Evolutionary conservation across 1,140 invertebrate genomes (phyloP).

Genomic region (Rhagoletis pomonella): DNA sequence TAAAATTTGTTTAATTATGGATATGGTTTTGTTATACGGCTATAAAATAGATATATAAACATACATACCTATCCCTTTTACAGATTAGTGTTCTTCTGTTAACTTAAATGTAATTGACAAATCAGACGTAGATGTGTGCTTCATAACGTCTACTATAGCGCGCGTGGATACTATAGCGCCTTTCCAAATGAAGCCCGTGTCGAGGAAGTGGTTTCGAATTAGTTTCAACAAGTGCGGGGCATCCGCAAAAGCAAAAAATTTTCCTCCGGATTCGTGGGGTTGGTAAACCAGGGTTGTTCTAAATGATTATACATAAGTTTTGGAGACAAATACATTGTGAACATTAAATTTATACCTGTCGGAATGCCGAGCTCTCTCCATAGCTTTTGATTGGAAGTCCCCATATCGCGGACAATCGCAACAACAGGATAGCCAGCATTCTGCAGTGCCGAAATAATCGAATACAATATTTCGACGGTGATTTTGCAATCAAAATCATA

Average conservation of each 20-base stretch:
- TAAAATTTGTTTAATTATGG: neutral
- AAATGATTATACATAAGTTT: neutral
- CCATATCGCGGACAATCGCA: no score
- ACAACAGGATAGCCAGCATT: no score
- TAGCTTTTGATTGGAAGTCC: no score
- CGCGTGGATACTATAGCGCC: neutral
- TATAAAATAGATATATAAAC: neutral
- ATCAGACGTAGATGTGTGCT: constrained; percentile 13
- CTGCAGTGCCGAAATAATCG: no score
- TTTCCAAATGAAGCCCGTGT: constrained; percentile 20
- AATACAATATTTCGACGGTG: no score
- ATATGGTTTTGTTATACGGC: neutral
- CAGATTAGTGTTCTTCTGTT: constrained; percentile 10
- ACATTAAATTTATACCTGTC: no score
- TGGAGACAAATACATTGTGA: neutral
- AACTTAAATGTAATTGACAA: constrained; percentile 29
- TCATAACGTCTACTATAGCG: neutral
- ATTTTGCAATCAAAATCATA: no score
- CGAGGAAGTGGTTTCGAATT: constrained; percentile 43
- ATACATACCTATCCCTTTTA: constrained; percentile 38
- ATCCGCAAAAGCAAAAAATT: constrained; percentile 46
- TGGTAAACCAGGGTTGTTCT: constrained; percentile 51
- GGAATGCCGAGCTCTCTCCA: no score
- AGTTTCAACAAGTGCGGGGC: constrained; percentile 34
- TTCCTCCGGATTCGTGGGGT: neutral